Base-by-base conservation (phyloP, 2,113 vertebrate genomes). In the Calidris pygmaea region DNA sequence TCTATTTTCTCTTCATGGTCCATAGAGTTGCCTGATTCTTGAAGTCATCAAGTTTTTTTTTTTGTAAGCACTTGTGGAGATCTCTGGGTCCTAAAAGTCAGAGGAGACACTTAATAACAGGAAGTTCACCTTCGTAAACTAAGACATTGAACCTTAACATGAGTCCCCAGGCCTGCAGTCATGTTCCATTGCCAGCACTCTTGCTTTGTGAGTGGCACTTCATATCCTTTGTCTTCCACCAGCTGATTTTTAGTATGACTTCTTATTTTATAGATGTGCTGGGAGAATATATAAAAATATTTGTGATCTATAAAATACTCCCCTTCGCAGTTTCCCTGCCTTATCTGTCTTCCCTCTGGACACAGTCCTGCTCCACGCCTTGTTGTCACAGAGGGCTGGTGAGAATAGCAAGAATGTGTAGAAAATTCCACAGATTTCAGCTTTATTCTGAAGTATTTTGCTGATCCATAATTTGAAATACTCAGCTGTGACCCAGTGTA, bases 91-190 rank as follows among this genome's bases (percentile, higher is more conserved):
- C 45, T 72, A 14, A 82, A 72, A 56, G 10, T 43, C 18, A 43
- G 66, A 66, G 10, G 27, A 76, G 19, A 41, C 11, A 22, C 10
- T 1, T 29, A 37, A 3, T 14, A 12, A 41, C 45, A 71, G 20
- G 29, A 70, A 2, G 1, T 47, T 35, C 7, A n/a, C 6, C 22
- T 45, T 59, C 0, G 0, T 95, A 55, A 47, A 27, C 5, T 6
- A 22, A 55, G 21, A 6, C 24, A 32, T 7, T 55, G 70, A 84
- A 43, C 13, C 10, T 30, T 68, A 48, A 4, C 10, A 0, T 23
- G 41, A 29, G 10, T 53, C 50, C 30, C 3, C 14, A 59, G n/a
- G 37, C 19, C 32, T 1, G 3, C 8, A 53, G 30, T 10, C 27
- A 7, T 27, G 6, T 55, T 79, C 10, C 8, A 4, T 2, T 56